A percentile compares a stretch with the other conserved stretches of the same genome.
Conservation (phyloP, 2,888 invertebrate genomes). For the Epirrita christyi region DNA sequence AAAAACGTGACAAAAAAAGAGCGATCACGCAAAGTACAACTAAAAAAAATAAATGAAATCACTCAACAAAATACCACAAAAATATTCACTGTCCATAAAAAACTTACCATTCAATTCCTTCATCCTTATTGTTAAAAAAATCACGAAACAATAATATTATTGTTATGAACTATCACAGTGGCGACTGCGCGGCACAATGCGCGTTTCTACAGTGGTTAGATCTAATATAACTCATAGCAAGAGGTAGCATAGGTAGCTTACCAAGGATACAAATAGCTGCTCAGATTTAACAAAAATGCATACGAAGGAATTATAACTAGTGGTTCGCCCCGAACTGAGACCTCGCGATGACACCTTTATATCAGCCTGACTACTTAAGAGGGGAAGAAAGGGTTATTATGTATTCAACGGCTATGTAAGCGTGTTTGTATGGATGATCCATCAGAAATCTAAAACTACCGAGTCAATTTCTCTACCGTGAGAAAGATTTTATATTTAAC, state of each 20-base stretch:
- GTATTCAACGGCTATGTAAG: too few relatives aligned
- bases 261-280: slow-evolving; percentile 33
- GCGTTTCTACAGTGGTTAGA: slow-evolving; percentile 34
- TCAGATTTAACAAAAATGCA: not conserved
- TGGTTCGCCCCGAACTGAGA: too few relatives aligned
- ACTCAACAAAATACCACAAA: slow-evolving; percentile 1
- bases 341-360: too few relatives aligned
- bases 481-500: too few relatives aligned
- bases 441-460: too few relatives aligned
- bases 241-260: not conserved
- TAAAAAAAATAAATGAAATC: slow-evolving; percentile 12
- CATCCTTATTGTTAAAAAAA: slow-evolving; percentile 32
- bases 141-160: slow-evolving; percentile 5
- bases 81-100: not conserved
- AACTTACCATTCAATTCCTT: slow-evolving; percentile 48
- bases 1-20: not conserved
- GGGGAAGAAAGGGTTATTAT: too few relatives aligned
- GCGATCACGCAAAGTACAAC: not conserved
- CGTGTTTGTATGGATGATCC: too few relatives aligned
- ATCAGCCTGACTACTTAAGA: too few relatives aligned
- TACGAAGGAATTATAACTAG: not conserved
- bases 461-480: too few relatives aligned
- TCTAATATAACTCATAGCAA: slow-evolving; percentile 43
- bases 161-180: slow-evolving; percentile 15
- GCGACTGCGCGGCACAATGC: slow-evolving; percentile 43